phyloP scores from a whole-genome alignment of 2,888 invertebrate species.

The Strigamia transsilvanica region DNA sequence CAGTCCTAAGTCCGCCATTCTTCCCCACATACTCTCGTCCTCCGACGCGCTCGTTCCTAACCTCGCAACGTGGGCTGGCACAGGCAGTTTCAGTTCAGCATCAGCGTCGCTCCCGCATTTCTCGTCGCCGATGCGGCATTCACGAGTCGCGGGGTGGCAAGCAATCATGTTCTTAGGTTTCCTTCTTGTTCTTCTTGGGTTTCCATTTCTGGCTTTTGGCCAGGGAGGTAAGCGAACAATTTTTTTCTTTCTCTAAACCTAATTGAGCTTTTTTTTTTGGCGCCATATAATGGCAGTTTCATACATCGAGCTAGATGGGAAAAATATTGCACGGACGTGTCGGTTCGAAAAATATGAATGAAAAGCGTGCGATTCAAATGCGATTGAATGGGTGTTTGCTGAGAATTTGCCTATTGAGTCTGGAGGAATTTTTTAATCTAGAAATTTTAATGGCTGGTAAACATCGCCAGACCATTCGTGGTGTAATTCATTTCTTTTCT shows the following conservation, averaged over 20 bases:
- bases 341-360: constrained; percentile 20
- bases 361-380: constrained; percentile 23
- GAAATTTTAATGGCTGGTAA: neutral
- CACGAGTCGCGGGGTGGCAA: constrained; percentile 28
- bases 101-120: constrained; percentile 31
- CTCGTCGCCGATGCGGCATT: constrained; percentile 43
- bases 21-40: constrained; percentile 23
- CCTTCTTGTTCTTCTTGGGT: constrained; percentile 24
- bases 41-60: neutral
- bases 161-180: constrained; percentile 17
- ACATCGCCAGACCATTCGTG: neutral
- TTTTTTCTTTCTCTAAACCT: neutral
- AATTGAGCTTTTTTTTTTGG: neutral
- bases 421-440: neutral
- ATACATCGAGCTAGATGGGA: neutral
- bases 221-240: constrained; percentile 7
- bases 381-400: neutral
- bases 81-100: constrained; percentile 40
- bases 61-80: constrained; percentile 28
- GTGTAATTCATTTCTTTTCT: neutral
- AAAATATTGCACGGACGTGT: neutral
- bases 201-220: constrained; percentile 12
- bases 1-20: constrained; percentile 29
- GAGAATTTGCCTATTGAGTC: constrained; percentile 1
- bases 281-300: neutral